phyloP scores from a whole-genome alignment of 2,888 invertebrate genomes.

The Nemotelus nigrinus region DNA sequence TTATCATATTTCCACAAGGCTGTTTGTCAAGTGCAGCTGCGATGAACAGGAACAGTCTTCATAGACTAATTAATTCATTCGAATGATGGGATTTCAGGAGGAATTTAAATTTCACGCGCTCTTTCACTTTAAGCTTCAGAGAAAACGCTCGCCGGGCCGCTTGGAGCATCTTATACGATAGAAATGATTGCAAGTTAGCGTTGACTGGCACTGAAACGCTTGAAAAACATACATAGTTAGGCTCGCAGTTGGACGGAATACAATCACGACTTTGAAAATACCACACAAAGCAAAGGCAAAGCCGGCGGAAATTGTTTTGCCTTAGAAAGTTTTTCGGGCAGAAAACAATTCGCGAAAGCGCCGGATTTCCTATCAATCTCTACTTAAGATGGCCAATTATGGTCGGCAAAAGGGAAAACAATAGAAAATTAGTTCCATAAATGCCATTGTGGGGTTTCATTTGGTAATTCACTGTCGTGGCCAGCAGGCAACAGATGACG shows the following conservation, averaged over 20 bases:
- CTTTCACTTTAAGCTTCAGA: neutral
- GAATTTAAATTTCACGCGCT: constrained; percentile 24
- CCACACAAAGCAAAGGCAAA: constrained; percentile 25
- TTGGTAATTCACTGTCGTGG: constrained; percentile 16
- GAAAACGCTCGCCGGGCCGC: neutral
- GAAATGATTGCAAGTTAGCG: neutral
- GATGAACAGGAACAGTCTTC: constrained; percentile 10
- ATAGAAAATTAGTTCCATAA: constrained; percentile 17
- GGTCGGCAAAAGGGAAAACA: neutral
- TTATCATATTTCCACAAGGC: neutral
- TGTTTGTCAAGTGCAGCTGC: constrained; percentile 48
- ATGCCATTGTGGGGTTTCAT: neutral
- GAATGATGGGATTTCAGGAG: constrained; percentile 8
- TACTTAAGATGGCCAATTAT: constrained; percentile 26
- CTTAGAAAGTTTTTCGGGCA: constrained; percentile 21
- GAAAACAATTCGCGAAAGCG: constrained; percentile 30
- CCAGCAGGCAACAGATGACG: constrained; percentile 32
- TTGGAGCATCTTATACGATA: neutral
- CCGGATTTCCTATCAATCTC: constrained; percentile 42
- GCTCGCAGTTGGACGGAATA: neutral
- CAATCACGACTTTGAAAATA: neutral
- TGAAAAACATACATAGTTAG: neutral
- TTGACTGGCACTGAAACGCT: too few relatives aligned
- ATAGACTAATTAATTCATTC: constrained; percentile 27
- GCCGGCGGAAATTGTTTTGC: constrained; percentile 37